phyloP scores from a whole-genome alignment of 2,113 vertebrate species.

The Prochilodus magdalenae region DNA sequence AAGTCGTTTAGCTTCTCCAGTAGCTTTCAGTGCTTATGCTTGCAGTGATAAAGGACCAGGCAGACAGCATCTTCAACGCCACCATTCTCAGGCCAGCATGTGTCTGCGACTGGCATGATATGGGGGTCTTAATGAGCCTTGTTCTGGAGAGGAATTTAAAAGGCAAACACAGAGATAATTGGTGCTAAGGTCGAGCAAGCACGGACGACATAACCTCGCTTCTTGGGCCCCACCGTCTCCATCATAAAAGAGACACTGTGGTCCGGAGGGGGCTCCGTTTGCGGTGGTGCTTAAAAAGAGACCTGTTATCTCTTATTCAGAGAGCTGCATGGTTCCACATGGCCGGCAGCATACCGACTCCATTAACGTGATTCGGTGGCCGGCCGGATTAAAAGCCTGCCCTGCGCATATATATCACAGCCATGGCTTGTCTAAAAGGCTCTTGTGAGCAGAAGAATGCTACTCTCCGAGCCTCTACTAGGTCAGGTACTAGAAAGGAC shows the following conservation, averaged over 20 bases:
- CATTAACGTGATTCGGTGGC: constrained; percentile 48
- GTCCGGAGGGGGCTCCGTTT: constrained; percentile 17
- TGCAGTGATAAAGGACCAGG: constrained; percentile 10
- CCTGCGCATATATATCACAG: constrained; percentile 21
- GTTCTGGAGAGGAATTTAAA: constrained; percentile 44
- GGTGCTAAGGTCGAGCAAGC: constrained; percentile 51
- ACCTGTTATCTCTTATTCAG: constrained; percentile 46
- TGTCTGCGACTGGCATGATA: constrained; percentile 1
- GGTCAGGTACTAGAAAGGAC: background rate
- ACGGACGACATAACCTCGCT: constrained; percentile 18
- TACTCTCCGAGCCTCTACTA: background rate
- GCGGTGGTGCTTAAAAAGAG: constrained; percentile 30
- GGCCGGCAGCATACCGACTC: constrained; percentile 17
- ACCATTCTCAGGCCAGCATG: background rate
- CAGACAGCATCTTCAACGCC: constrained; percentile 9
- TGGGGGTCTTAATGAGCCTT: constrained; percentile 40
- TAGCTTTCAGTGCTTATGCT: background rate
- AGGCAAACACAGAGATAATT: constrained; percentile 55
- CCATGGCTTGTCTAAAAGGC: constrained; percentile 17
- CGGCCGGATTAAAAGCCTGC: constrained; percentile 39
- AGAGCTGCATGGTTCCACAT: constrained; percentile 35
- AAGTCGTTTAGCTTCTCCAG: background rate
- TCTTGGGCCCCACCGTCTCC: background rate
- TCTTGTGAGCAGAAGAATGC: constrained; percentile 1
- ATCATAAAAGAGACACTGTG: constrained; percentile 22